Base-by-base conservation (phyloP, 2,888 invertebrate genomes). In the Megalurothrips usitatus region DNA sequence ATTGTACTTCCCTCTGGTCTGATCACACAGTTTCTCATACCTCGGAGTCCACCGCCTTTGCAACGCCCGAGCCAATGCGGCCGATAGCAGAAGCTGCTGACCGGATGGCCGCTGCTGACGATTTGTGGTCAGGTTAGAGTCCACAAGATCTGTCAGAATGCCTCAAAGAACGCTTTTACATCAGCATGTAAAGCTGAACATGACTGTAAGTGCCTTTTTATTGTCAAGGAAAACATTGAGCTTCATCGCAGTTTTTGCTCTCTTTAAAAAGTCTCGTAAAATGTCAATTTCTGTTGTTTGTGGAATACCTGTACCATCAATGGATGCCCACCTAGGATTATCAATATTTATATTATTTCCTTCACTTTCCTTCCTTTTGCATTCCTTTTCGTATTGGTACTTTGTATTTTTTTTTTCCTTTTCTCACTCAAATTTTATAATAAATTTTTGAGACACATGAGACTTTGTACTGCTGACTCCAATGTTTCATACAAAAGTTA, bases 111-210 rank as follows among this genome's bases (percentile, higher is more conserved):
- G 8, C 52, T 17, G 52, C 17, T 58, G 58, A 58, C 58, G 6
- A 19, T 19, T 58, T 58, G 6, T 58, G n/a, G 17, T 58, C 6
- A 58, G 58, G 58, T 58, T 58, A 58, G 34, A 43, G 58, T 14
- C 23, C 26, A 26, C 68, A 23, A 26, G 68, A 75, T 26, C 68
- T 75, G 68, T 75, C 68, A 75, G 10, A 75, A 75, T 75, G 68
- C 23, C 68, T 1, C 23, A 26, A 23, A 26, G 23, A 26, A 23
- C 12, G 12, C 68, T 26, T 75, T 23, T 26, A 26, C 23, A 75
- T 26, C 68, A 75, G 12, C 58, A 58, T 58, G 6, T 58, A 58
- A 58, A 58, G 68, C 26, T 75, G 23, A 75, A 75, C 12, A 75
- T 75, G 68, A 75, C 68, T 75, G 68, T 75, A 75, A 75, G 68